These are phyloP conservation scores for Alentia gelatinosa DNA, from an alignment of 2,888 invertebrate species.

Conservation along the genomic window DNA sequence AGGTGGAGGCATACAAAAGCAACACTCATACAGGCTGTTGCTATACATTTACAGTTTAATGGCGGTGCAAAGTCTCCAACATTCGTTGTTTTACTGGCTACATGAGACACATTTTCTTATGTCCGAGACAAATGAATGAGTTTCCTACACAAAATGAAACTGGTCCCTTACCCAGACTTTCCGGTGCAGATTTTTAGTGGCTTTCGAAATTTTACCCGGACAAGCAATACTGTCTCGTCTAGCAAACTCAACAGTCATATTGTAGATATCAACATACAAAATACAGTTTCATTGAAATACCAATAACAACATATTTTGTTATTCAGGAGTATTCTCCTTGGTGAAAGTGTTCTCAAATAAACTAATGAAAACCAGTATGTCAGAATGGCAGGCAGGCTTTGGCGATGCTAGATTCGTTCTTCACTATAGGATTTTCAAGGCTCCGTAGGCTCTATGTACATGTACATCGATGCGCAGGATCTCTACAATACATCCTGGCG, in stretches of 20 bases:
- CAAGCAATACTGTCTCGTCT: neutral
- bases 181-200: neutral
- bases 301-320: neutral
- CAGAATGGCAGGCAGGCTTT: slow-evolving; percentile 45
- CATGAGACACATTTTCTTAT: neutral
- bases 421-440: neutral
- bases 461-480: neutral
- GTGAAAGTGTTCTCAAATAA: neutral
- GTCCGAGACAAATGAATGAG: neutral
- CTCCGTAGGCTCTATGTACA: slow-evolving; percentile 4
- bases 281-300: neutral
- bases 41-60: too few relatives aligned
- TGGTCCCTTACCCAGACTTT: neutral
- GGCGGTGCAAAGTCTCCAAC: too few relatives aligned
- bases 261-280: neutral
- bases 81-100: neutral
- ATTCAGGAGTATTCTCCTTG: too few relatives aligned
- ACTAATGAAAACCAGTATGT: neutral
- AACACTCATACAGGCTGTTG: neutral
- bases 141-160: neutral
- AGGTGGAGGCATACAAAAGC: neutral
- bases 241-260: neutral
- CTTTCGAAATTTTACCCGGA: too few relatives aligned
- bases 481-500: neutral
- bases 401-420: neutral